A percentile compares a stretch with the other conserved stretches of the same genome.
phyloP scores from a whole-genome alignment of 2,113 vertebrate species.

The Ceyx margarethae region DNA sequence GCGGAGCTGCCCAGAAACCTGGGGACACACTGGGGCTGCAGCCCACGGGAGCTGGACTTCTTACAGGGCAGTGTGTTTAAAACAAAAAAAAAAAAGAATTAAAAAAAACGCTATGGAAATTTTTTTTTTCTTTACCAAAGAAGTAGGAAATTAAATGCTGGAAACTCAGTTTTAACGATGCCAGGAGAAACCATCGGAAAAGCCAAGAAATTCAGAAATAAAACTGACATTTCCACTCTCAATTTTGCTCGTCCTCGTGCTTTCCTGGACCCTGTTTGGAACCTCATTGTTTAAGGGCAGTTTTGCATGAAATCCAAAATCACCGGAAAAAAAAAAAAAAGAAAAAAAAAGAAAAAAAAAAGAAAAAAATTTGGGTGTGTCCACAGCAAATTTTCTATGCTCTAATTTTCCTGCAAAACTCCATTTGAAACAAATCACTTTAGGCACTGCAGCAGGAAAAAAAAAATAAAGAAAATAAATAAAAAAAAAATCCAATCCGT shows the following conservation, averaged over 20 bases:
- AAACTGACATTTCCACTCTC: slow-evolving; percentile 49
- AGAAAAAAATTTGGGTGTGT: slow-evolving; percentile 76
- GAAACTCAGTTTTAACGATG: slow-evolving; percentile 67
- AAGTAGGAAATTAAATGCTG: slow-evolving; percentile 74
- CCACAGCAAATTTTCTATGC: slow-evolving; percentile 72
- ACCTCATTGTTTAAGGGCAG: slow-evolving; percentile 68
- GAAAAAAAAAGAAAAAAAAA: slow-evolving; percentile 63
- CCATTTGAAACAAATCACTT: slow-evolving; percentile 66
- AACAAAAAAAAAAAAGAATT: accelerated
- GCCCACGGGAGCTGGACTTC: slow-evolving; percentile 38
- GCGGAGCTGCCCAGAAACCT: slow-evolving; percentile 70
- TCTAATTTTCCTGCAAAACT: slow-evolving; percentile 66
- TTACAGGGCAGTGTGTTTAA: not conserved
- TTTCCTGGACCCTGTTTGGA: slow-evolving; percentile 61
- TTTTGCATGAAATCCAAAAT: slow-evolving; percentile 69
- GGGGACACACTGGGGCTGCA: slow-evolving; percentile 49
- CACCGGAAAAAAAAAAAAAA: slow-evolving; percentile 35
- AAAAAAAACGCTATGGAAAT: not conserved
- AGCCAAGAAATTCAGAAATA: slow-evolving; percentile 66
- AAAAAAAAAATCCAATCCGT: not conserved
- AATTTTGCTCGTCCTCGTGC: slow-evolving; percentile 58
- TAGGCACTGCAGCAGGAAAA: slow-evolving; percentile 38
- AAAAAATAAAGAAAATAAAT: not conserved
- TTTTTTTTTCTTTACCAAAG: slow-evolving; percentile 67
- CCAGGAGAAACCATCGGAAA: slow-evolving; percentile 63